Percentiles rank a stretch among this genome's conserved stretches.
phyloP scores from a whole-genome alignment of 1,140 invertebrate genomes.

The Temnothorax curvispinosus region DNA sequence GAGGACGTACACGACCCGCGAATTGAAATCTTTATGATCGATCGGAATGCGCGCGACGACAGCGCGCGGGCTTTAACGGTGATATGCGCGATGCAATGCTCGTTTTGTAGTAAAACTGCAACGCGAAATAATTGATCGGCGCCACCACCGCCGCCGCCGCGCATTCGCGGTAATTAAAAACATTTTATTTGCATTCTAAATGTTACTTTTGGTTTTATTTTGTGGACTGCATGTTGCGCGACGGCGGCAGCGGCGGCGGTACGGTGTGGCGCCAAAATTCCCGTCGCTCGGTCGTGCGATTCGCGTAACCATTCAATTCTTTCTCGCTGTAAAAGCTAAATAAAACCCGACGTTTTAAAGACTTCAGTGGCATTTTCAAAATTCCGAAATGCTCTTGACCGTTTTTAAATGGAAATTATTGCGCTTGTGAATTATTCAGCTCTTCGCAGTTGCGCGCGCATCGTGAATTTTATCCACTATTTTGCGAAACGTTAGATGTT shows the following conservation, averaged over 20 bases:
- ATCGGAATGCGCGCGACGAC: conserved; percentile 30
- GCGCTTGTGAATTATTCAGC: conserved; percentile 8
- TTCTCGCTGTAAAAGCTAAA: background rate
- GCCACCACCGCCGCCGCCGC: background rate
- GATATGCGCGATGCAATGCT: conserved; percentile 38
- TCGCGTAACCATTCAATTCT: background rate
- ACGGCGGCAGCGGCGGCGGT: background rate
- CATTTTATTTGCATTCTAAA: conserved; percentile 57
- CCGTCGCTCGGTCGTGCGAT: background rate
- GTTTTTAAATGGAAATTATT: conserved; percentile 16
- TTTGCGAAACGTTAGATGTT: conserved; percentile 9
- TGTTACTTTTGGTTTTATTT: conserved; percentile 55
- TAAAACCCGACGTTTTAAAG: background rate
- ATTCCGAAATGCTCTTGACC: background rate
- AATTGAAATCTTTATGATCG: conserved; percentile 55
- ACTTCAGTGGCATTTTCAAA: background rate
- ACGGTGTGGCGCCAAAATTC: conserved; percentile 12
- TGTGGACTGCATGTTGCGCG: background rate
- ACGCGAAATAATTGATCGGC: conserved; percentile 55
- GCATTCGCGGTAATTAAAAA: conserved; percentile 57
- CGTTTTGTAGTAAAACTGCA: conserved; percentile 44
- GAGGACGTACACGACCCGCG: background rate
- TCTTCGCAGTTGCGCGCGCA: background rate
- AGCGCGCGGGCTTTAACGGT: background rate
- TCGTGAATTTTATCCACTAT: background rate